Evolutionary conservation across 1,140 invertebrate species (phyloP).

Genomic region (Bemisia tabaci): DNA sequence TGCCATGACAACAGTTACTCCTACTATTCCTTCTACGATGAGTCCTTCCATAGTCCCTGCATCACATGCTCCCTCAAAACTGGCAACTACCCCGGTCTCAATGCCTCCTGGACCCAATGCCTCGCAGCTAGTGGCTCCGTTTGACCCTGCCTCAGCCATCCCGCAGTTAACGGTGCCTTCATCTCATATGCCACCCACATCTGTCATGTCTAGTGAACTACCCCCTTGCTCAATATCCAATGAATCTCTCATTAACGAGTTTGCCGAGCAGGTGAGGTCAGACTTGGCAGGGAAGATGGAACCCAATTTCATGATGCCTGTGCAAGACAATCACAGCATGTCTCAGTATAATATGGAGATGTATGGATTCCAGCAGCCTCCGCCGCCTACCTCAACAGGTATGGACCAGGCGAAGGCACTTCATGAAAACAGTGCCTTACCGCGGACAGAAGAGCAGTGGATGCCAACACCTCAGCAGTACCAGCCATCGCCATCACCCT

Average conservation of each 20-base stretch:
- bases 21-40: neutral
- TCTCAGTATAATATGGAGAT: neutral
- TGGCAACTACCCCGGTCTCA: neutral
- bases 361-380: neutral
- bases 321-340: neutral
- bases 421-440: neutral
- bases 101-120: too few species aligned
- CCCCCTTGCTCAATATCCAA: neutral
- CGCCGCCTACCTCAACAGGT: neutral
- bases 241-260: neutral
- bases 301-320: neutral
- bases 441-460: constrained; percentile 45
- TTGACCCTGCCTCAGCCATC: neutral
- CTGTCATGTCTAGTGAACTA: neutral
- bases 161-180: neutral
- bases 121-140: neutral
- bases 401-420: neutral
- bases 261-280: neutral
- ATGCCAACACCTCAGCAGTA: constrained; percentile 42
- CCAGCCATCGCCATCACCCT: constrained; percentile 41
- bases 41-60: neutral
- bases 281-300: neutral
- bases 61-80: neutral
- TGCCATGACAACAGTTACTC: neutral
- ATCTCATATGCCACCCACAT: neutral